phyloP scores from a whole-genome alignment of 2,888 invertebrate genomes.

The Cactoblastis cactorum region DNA sequence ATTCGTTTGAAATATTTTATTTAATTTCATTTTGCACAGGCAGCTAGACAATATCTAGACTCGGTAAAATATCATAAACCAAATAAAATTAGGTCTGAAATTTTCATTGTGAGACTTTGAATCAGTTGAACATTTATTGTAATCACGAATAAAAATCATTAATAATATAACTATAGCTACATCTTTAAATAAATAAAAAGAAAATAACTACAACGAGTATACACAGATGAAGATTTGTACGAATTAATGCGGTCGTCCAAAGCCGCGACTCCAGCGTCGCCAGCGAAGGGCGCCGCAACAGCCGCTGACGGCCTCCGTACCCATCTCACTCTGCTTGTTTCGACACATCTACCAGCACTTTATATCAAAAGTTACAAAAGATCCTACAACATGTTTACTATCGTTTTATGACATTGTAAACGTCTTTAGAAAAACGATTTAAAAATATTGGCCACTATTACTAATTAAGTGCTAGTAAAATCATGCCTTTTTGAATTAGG shows the following conservation, averaged over 20 bases:
- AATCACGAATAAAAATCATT: slow-evolving; percentile 47
- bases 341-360: slow-evolving; percentile 70
- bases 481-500: slow-evolving; percentile 54
- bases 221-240: slow-evolving; percentile 67
- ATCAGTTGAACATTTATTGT: slow-evolving; percentile 35
- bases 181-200: slow-evolving; percentile 76
- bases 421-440: slow-evolving; percentile 67
- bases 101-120: slow-evolving; percentile 39
- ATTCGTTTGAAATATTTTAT: slow-evolving; percentile 69
- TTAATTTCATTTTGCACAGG: slow-evolving; percentile 67
- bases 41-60: slow-evolving; percentile 57
- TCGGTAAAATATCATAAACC: slow-evolving; percentile 58
- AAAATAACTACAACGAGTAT: slow-evolving; percentile 71
- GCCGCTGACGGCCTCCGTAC: slow-evolving; percentile 62
- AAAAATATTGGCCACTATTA: slow-evolving; percentile 57
- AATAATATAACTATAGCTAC: slow-evolving; percentile 61
- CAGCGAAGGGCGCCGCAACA: slow-evolving; percentile 67
- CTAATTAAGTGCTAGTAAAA: slow-evolving; percentile 64
- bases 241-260: slow-evolving; percentile 72
- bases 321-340: slow-evolving; percentile 59
- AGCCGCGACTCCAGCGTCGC: slow-evolving; percentile 24
- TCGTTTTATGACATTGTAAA: slow-evolving; percentile 59
- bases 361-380: slow-evolving; percentile 78
- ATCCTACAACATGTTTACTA: slow-evolving; percentile 62
- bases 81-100: slow-evolving; percentile 45